Percentiles rank a stretch among this genome's conserved stretches.
Conservation (phyloP, 2,797 vertebrate genomes). For the Syngnathus rostellatus region DNA sequence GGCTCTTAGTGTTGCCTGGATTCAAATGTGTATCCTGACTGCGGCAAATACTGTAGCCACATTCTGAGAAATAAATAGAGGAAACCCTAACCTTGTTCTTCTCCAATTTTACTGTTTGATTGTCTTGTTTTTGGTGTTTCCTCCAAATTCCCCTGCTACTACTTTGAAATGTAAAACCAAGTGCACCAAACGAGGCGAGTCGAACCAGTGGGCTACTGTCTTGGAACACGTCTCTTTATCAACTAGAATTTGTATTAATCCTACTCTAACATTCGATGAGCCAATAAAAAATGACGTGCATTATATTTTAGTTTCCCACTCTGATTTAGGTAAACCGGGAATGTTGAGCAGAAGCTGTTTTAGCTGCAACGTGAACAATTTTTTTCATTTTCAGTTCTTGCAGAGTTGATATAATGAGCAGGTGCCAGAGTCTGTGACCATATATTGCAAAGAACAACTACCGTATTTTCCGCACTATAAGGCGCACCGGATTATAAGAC, state of each 20-base stretch:
- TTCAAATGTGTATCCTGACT: not conserved
- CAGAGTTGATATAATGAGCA: not conserved
- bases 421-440: no score
- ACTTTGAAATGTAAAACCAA: not conserved
- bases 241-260: not conserved
- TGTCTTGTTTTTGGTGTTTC: not conserved
- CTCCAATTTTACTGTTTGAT: no score
- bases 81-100: not conserved
- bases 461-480: no score
- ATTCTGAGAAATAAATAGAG: not conserved
- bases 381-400: not conserved
- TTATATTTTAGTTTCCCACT: no score
- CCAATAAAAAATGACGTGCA: not conserved
- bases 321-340: no score
- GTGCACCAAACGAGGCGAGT: not conserved
- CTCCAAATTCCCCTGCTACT: not conserved
- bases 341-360: not conserved
- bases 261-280: not conserved
- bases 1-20: not conserved
- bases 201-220: not conserved
- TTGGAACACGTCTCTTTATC: not conserved
- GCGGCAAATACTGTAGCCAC: not conserved
- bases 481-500: no score
- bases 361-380: not conserved
- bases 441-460: no score